Evolutionary conservation across 2,113 vertebrate genomes (phyloP).

Genomic region (Ophthalmolycus amberensis): DNA sequence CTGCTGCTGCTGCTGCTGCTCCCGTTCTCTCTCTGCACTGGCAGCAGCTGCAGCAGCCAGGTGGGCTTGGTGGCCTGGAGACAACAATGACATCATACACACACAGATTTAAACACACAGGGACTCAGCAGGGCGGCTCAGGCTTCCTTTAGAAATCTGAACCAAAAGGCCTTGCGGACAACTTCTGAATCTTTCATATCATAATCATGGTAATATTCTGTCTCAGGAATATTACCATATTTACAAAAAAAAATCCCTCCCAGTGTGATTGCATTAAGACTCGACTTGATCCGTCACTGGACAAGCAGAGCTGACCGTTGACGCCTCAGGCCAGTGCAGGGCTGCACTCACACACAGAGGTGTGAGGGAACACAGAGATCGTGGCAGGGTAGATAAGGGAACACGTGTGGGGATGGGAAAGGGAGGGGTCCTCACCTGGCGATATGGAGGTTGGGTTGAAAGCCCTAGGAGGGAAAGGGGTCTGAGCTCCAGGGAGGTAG

Average conservation of each 20-base stretch:
- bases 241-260: slow-evolving; percentile 14
- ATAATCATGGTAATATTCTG: neutral
- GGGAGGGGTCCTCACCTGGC: slow-evolving; percentile 88
- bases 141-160: slow-evolving; percentile 12
- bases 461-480: slow-evolving; percentile 93
- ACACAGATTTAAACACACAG: slow-evolving; percentile 28
- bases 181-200: neutral
- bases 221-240: slow-evolving; percentile 14
- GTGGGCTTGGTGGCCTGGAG: slow-evolving; percentile 90
- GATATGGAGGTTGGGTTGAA: slow-evolving; percentile 96
- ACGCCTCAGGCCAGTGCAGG: slow-evolving; percentile 48
- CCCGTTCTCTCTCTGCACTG: slow-evolving; percentile 84
- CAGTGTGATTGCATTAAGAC: slow-evolving; percentile 20
- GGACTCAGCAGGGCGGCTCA: slow-evolving; percentile 5
- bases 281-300: slow-evolving; percentile 20
- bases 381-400: slow-evolving; percentile 64
- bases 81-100: slow-evolving; percentile 50
- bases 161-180: neutral
- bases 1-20: slow-evolving; percentile 78
- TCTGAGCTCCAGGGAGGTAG: slow-evolving; percentile 95
- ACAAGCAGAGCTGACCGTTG: slow-evolving; percentile 54
- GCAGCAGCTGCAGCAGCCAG: slow-evolving; percentile 85
- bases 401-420: slow-evolving; percentile 55
- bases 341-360: slow-evolving; percentile 45
- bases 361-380: slow-evolving; percentile 52